Base-by-base conservation (phyloP, 2,797 vertebrate genomes). In the Arvicola amphibius region DNA sequence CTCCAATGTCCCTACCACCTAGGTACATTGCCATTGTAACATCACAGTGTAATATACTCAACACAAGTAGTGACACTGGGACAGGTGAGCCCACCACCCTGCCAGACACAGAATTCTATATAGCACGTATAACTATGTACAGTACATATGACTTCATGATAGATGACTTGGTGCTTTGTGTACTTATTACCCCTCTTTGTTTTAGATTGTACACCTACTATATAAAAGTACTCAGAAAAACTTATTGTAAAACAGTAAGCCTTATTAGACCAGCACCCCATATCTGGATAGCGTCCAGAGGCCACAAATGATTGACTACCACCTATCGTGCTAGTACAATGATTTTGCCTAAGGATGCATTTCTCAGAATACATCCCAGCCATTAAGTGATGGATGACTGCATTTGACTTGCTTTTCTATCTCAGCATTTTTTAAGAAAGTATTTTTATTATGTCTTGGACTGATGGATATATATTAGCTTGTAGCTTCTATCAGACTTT, bases 391-490 rank as follows among this genome's bases (percentile, higher is more conserved):
- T 25, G 10, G 17, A 32, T 78, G 61, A 21, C 80, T 78, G 19
- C 12, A n/a, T 65, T 84, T 79, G 51, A 88, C 61, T 88, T 46
- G 16, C 10, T 93, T 88, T 92, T 69, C 89, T 92, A 19, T 56
- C 29, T 95, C 37, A 21, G 17, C 13, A 63, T 94, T 40, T 92
- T 92, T 48, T 94, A 69, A 92, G 73, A 90, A 94, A 88, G 48
- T 51, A 73, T 84, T 61, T 61, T 29, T 78, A 27, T 7, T 78
- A 27, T 7, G 12, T 83, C 88, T 80, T 71, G 34, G 43, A 40
- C 34, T 90, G 2, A 43, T 48, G 87, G 65, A 5, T 83, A 29
- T 92, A 65, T 21, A 85, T 80, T 92, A 86, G 43, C 21, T 21
- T 43, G 51, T 69, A 61, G 65, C 59, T 53, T 79, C 80, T 96